These are phyloP conservation scores for Anthopleura xanthogrammica DNA, from an alignment of 92 coral and sea anemone genomes.

Conservation along the genomic window DNA sequence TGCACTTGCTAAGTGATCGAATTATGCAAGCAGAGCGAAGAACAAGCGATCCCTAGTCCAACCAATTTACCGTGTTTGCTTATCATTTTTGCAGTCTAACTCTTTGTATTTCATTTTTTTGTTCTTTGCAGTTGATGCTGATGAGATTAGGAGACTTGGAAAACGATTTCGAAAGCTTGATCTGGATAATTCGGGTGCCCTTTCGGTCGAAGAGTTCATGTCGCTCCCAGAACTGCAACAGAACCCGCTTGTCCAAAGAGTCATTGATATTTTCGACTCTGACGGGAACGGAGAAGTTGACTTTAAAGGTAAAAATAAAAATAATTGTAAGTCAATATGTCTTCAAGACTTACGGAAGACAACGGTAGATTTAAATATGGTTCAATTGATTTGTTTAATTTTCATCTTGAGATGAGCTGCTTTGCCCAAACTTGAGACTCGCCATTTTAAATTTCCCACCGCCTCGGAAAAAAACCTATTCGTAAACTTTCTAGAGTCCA, in stretches of 20 bases:
- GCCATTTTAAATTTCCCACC: constrained; percentile 56
- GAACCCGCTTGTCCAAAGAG: constrained; percentile 97
- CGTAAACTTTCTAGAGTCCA: background rate
- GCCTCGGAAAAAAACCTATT: background rate
- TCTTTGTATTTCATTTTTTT: constrained; percentile 33
- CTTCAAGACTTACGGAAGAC: constrained; percentile 22
- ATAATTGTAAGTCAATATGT: constrained; percentile 33
- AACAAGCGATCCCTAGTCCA: constrained; percentile 15
- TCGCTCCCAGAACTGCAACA: constrained; percentile 96
- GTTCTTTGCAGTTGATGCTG: constrained; percentile 80
- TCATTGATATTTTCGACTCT: constrained; percentile 91
- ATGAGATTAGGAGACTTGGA: constrained; percentile 95
- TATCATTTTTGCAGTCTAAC: constrained; percentile 20
- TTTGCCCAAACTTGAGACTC: constrained; percentile 6
- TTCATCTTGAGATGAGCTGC: constrained; percentile 15
- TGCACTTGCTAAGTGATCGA: constrained; percentile 20
- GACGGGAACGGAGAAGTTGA: constrained; percentile 99
- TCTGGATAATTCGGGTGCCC: constrained; percentile 93
- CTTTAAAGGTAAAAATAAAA: constrained; percentile 88
- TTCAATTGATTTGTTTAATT: constrained; percentile 41
- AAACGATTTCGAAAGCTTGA: constrained; percentile 94
- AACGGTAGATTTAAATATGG: constrained; percentile 25
- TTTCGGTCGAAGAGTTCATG: constrained; percentile 98
- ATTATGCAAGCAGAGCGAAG: constrained; percentile 8
- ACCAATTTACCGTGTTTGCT: constrained; percentile 15